A percentile compares a stretch with the other conserved stretches of the same genome.
Conservation (phyloP, 1,140 invertebrate species). For the Listronotus oregonensis region DNA sequence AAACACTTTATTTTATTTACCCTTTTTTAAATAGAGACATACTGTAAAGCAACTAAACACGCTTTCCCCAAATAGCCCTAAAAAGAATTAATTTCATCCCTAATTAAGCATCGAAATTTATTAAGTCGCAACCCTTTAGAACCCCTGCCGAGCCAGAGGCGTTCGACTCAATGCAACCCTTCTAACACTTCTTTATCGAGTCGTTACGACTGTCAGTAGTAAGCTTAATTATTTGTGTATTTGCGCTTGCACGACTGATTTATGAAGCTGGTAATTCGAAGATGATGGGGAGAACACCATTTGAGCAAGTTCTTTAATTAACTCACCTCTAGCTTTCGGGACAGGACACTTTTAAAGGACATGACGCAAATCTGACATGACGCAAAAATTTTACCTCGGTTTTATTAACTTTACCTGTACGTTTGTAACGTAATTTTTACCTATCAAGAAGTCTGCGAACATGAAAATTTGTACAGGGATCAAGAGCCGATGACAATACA, state of each 20-base stretch:
- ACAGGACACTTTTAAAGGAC: neutral
- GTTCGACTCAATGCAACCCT: slow-evolving; percentile 39
- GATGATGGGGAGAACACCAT: slow-evolving; percentile 24
- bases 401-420: no score
- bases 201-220: slow-evolving; percentile 47
- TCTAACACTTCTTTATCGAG: slow-evolving; percentile 50
- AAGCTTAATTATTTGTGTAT: slow-evolving; percentile 50
- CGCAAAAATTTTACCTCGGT: no score
- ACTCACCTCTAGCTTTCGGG: neutral
- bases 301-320: neutral
- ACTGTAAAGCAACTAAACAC: slow-evolving; percentile 5
- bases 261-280: slow-evolving; percentile 38
- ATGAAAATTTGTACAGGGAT: no score
- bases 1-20: neutral
- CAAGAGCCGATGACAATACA: no score
- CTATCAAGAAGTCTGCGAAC: no score
- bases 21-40: slow-evolving; percentile 24
- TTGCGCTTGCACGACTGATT: slow-evolving; percentile 44
- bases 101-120: slow-evolving; percentile 51
- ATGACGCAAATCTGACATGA: no score
- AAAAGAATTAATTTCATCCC: slow-evolving; percentile 50
- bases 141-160: slow-evolving; percentile 33
- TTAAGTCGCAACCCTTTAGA: slow-evolving; percentile 47
- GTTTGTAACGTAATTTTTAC: no score
- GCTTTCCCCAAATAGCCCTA: slow-evolving; percentile 15